Conservation (phyloP, 2,888 invertebrate species). For the Argyresthia goedartella region DNA sequence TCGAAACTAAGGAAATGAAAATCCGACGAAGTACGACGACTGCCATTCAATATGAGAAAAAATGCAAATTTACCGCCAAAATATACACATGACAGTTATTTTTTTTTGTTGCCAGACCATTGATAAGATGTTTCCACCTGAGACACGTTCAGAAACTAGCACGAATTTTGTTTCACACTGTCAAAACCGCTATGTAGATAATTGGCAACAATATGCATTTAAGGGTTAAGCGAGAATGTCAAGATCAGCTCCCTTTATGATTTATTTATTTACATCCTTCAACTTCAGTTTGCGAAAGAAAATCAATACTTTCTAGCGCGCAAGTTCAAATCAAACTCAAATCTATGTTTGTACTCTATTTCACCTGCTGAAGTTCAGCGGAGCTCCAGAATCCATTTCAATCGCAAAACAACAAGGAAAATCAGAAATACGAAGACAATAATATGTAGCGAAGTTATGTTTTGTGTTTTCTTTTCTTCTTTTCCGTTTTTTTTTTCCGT, state of each 20-base stretch:
- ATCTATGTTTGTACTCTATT: slow-evolving; percentile 4
- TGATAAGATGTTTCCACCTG: too few species aligned
- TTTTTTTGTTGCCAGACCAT: too few species aligned
- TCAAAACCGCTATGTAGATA: too few species aligned
- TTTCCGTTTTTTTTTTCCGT: too few species aligned
- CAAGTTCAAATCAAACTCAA: slow-evolving; percentile 54
- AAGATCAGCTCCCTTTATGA: slow-evolving; percentile 42
- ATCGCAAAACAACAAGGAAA: not conserved
- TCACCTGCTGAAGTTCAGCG: slow-evolving; percentile 35
- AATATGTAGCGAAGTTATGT: not conserved
- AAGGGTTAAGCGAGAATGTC: slow-evolving; percentile 30
- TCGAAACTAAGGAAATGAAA: too few species aligned
- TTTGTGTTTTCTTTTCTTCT: not conserved
- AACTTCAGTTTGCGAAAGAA: slow-evolving; percentile 59
- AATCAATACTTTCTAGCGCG: slow-evolving; percentile 67
- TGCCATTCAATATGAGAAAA: too few species aligned
- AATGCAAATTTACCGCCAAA: too few species aligned
- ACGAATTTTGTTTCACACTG: too few species aligned
- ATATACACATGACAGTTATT: too few species aligned
- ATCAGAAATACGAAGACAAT: slow-evolving; percentile 14
- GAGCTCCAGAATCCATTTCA: slow-evolving; percentile 33
- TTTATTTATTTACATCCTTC: slow-evolving; percentile 68
- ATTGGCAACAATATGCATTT: too few species aligned
- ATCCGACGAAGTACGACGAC: too few species aligned
- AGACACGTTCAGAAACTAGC: too few species aligned